Evolutionary conservation across 2,797 vertebrate species (phyloP).

Genomic region (Mus caroli): DNA sequence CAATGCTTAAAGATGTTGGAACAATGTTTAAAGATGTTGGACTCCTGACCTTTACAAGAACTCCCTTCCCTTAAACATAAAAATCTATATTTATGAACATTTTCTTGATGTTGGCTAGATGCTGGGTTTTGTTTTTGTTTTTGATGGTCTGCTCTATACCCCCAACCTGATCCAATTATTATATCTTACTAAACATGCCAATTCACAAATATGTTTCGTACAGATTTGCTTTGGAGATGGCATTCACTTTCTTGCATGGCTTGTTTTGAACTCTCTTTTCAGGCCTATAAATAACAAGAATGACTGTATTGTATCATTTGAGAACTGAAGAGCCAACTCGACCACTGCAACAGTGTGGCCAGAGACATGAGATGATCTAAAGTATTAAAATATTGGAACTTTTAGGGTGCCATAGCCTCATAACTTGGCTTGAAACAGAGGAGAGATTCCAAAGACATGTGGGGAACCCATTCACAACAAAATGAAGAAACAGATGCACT

Average conservation of each 20-base stretch:
- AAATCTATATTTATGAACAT: not conserved
- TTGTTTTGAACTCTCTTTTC: slow-evolving; percentile 50
- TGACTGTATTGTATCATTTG: slow-evolving; percentile 53
- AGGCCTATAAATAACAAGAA: not conserved
- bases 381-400: slow-evolving; percentile 39
- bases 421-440: slow-evolving; percentile 27
- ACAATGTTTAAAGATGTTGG: not conserved
- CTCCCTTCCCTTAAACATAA: not conserved
- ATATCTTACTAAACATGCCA: slow-evolving; percentile 12
- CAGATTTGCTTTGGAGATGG: not conserved
- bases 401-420: not conserved
- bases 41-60: slow-evolving; percentile 16
- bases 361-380: not conserved
- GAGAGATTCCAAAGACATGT: slow-evolving; percentile 41
- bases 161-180: not conserved
- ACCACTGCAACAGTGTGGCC: not conserved
- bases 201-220: slow-evolving; percentile 18
- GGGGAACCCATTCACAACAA: slow-evolving; percentile 64
- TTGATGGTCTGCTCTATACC: not conserved
- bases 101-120: not conserved
- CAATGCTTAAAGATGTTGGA: not conserved
- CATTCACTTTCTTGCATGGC: not conserved
- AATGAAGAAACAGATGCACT: slow-evolving; percentile 79
- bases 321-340: slow-evolving; percentile 36
- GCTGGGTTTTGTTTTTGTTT: not conserved